Conservation (phyloP, 2,797 vertebrate genomes). For the Microtus obscurus region DNA sequence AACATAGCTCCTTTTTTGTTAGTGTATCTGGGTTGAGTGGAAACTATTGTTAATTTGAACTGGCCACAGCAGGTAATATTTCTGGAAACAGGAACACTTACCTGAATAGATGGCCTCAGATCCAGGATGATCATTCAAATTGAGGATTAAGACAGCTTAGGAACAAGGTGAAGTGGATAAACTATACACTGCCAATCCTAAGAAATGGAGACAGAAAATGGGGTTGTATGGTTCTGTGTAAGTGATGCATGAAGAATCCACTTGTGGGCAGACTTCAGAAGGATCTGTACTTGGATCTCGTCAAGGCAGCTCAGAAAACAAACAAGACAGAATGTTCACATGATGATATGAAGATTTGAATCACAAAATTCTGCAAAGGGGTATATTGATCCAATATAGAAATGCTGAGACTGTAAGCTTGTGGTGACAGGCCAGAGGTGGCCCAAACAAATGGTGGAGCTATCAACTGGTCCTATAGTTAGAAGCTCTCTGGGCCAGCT, state of each 20-base stretch:
- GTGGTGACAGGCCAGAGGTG: neutral
- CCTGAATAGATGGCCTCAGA: neutral
- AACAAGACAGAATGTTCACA: neutral
- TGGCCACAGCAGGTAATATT: neutral
- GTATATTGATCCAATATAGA: neutral
- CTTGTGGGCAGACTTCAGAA: neutral
- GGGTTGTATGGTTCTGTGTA: neutral
- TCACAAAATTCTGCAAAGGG: neutral
- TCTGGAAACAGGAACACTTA: neutral
- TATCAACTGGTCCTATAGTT: rapidly evolving
- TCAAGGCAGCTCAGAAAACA: neutral
- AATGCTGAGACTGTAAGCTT: neutral
- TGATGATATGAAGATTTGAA: neutral
- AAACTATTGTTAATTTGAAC: neutral
- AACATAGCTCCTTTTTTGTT: neutral
- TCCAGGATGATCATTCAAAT: neutral
- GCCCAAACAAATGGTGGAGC: neutral
- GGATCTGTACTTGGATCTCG: neutral
- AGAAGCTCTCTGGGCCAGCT: neutral
- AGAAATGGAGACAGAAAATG: neutral
- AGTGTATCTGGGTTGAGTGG: neutral
- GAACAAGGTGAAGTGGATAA: neutral
- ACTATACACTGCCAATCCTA: neutral
- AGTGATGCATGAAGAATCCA: neutral
- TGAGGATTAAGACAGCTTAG: neutral